Percentiles rank a stretch among this genome's conserved stretches.
Evolutionary conservation across 2,888 invertebrate species (phyloP).

Genomic region (Polymixis lichenea): DNA sequence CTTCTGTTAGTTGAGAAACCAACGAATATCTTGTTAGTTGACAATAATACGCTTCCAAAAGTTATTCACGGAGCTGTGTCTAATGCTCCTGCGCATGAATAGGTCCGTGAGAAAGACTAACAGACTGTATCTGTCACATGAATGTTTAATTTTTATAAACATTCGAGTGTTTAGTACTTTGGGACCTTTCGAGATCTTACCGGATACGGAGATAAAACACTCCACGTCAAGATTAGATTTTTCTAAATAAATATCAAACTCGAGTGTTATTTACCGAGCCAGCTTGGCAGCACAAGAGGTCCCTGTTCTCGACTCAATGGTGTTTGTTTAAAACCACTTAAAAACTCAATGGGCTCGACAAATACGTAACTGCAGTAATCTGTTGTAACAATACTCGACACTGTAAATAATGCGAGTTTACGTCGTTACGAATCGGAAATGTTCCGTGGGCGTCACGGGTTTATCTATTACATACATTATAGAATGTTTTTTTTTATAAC

Average conservation of each 20-base stretch:
- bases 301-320: constrained; percentile 81
- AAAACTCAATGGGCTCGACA: constrained; percentile 81
- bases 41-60: constrained; percentile 59
- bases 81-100: constrained; percentile 45
- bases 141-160: constrained; percentile 76
- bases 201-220: constrained; percentile 86
- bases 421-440: constrained; percentile 62
- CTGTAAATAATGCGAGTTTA: constrained; percentile 67
- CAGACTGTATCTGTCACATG: constrained; percentile 69
- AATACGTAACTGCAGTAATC: constrained; percentile 83
- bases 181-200: constrained; percentile 70
- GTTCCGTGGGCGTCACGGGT: constrained; percentile 69
- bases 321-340: constrained; percentile 88
- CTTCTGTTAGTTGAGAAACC: constrained; percentile 61
- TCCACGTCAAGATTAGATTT: constrained; percentile 83
- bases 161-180: constrained; percentile 71
- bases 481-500: constrained; percentile 63
- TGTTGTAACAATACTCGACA: constrained; percentile 81
- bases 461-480: constrained; percentile 66
- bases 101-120: constrained; percentile 83
- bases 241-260: constrained; percentile 81
- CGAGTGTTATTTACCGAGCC: constrained; percentile 79
- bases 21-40: constrained; percentile 61
- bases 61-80: constrained; percentile 40
- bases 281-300: constrained; percentile 80